Percentiles rank a stretch among this genome's conserved stretches.
Conservation (phyloP, 2,113 vertebrate genomes). For the Sitta europaea region DNA sequence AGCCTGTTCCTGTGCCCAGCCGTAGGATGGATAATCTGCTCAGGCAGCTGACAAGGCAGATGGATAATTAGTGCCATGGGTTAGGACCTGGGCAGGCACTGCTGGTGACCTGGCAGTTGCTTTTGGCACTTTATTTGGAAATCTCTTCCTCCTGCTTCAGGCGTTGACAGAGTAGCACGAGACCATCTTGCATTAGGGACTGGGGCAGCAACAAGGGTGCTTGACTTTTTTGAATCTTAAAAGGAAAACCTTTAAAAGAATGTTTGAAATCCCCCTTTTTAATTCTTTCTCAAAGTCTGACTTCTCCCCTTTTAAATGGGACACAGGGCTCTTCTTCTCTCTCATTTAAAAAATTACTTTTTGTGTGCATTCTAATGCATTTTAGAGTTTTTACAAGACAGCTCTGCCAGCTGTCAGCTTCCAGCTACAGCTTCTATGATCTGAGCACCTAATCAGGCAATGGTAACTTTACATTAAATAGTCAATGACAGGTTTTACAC, state of each 20-base stretch:
- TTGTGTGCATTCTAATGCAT: not conserved
- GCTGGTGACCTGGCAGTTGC: not conserved
- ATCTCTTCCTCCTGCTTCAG: not conserved
- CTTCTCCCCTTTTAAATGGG: not conserved
- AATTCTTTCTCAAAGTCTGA: not conserved
- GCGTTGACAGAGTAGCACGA: not conserved
- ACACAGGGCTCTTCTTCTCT: not conserved
- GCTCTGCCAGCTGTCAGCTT: not conserved
- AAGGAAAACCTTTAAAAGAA: not conserved
- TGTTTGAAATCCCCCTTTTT: not conserved
- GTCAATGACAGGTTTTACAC: not conserved
- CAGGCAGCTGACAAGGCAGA: not conserved
- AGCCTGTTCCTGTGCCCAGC: not conserved
- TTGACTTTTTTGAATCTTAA: not conserved
- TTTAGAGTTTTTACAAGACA: not conserved
- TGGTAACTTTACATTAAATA: conserved; percentile 11
- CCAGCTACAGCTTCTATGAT: not conserved
- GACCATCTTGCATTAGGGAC: not conserved
- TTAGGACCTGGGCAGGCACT: not conserved
- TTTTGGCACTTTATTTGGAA: not conserved
- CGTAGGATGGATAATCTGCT: not conserved
- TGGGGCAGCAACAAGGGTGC: not conserved
- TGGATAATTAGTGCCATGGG: not conserved
- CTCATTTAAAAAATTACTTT: not conserved
- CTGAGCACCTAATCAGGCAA: not conserved